A percentile compares a stretch with the other conserved stretches of the same genome.
These are phyloP conservation scores for Halcyon malimbica DNA, from an alignment of 2,113 vertebrate genomes.

Conservation along the genomic window DNA sequence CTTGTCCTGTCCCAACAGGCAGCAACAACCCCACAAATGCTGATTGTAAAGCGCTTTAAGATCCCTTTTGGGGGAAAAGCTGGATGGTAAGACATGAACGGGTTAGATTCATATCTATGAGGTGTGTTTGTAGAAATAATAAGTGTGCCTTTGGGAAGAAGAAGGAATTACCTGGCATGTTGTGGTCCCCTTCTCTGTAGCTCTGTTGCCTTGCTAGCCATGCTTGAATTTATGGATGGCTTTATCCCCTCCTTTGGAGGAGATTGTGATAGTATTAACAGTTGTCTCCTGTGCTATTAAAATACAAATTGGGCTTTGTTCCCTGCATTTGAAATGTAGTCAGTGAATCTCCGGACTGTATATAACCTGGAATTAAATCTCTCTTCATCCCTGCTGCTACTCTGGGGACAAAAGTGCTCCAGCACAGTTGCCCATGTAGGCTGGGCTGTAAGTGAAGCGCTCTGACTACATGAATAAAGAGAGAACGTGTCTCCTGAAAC, in stretches of 20 bases:
- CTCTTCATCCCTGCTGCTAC: neutral
- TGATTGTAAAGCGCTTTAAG: conserved; percentile 47
- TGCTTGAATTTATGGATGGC: neutral
- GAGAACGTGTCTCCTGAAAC: neutral
- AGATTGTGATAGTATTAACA: too few species aligned
- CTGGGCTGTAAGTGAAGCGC: neutral
- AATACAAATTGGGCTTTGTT: neutral
- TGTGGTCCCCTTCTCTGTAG: neutral
- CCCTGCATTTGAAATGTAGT: neutral
- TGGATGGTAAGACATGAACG: neutral
- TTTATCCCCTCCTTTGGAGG: neutral
- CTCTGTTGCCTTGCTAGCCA: neutral
- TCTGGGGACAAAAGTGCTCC: neutral
- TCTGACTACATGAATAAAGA: neutral
- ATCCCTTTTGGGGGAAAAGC: neutral
- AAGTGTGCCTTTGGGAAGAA: neutral
- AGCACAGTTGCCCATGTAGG: accelerated
- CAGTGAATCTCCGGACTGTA: neutral
- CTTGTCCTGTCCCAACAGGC: neutral
- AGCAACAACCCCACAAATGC: neutral
- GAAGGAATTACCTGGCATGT: neutral
- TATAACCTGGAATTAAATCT: neutral
- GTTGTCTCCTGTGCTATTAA: neutral
- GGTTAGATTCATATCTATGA: neutral
- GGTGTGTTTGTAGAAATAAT: neutral